These are phyloP conservation scores for Sebastes reedi DNA, from an alignment of 2,797 vertebrate genomes.

Conservation along the genomic window DNA sequence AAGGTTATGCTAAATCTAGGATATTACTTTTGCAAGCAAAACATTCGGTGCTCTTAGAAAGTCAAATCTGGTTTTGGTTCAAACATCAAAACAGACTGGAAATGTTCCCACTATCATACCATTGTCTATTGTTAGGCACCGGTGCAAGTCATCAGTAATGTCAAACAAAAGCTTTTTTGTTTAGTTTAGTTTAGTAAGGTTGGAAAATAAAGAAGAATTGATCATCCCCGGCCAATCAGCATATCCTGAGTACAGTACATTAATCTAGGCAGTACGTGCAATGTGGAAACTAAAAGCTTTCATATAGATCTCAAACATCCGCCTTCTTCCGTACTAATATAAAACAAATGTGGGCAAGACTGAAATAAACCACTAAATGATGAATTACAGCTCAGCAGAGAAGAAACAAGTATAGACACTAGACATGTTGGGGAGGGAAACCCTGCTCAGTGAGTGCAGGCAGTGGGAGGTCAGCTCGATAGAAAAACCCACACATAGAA, in stretches of 20 bases:
- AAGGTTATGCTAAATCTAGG: conserved; percentile 4
- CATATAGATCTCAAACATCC: conserved; percentile 28
- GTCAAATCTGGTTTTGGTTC: conserved; percentile 51
- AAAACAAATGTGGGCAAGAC: conserved; percentile 51
- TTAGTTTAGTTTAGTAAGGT: conserved; percentile 24
- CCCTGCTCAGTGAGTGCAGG: conserved; percentile 35
- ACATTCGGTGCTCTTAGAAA: neutral
- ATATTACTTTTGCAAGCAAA: conserved; percentile 26
- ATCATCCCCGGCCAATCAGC: conserved; percentile 23
- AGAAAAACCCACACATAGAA: conserved; percentile 44
- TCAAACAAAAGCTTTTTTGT: conserved; percentile 48
- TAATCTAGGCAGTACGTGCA: conserved; percentile 17
- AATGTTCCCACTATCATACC: conserved; percentile 17
- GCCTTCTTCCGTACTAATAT: conserved; percentile 7
- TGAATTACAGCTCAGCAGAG: conserved; percentile 42
- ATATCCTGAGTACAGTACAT: neutral
- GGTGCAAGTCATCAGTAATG: conserved; percentile 26
- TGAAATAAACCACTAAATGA: conserved; percentile 42
- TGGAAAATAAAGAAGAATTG: conserved; percentile 13
- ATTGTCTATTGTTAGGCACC: conserved; percentile 38
- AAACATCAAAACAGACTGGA: conserved; percentile 24
- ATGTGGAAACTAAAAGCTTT: conserved; percentile 7
- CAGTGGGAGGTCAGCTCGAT: conserved; percentile 48
- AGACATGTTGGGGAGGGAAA: conserved; percentile 23
- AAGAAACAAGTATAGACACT: conserved; percentile 44